Percentiles rank a stretch among this genome's conserved stretches.
Evolutionary conservation across 2,888 invertebrate species (phyloP).

Genomic region (Nomada lathburiana): DNA sequence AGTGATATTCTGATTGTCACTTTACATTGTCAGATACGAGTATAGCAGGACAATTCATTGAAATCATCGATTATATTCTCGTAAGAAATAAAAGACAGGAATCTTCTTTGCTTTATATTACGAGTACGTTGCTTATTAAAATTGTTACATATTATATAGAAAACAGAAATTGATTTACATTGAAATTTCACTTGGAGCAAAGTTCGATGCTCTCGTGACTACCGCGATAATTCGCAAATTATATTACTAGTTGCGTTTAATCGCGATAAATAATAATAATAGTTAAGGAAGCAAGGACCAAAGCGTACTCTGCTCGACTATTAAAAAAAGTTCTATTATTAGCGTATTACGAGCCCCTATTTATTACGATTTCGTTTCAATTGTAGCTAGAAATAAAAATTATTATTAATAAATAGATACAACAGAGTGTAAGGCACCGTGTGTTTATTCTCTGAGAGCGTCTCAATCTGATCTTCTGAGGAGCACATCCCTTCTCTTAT

Average conservation of each 20-base stretch:
- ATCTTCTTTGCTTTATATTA: no score
- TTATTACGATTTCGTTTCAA: conserved; percentile 63
- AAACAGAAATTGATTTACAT: no score
- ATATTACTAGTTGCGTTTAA: background rate
- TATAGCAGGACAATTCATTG: no score
- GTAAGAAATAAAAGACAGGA: no score
- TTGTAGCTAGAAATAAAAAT: conserved; percentile 60
- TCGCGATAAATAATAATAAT: background rate
- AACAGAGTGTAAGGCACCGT: conserved; percentile 8
- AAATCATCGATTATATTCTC: no score
- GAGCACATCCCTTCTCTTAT: background rate
- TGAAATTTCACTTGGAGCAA: no score
- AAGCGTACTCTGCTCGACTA: background rate
- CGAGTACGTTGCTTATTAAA: no score
- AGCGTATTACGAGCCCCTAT: conserved; percentile 45
- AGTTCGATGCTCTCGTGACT: no score
- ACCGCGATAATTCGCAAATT: no score
- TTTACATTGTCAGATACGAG: no score
- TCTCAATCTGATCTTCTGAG: background rate
- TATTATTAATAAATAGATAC: conserved; percentile 44
- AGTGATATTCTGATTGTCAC: background rate
- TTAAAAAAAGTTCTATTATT: background rate
- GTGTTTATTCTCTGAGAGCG: background rate
- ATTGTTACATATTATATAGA: no score
- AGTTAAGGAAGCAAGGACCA: background rate